These are phyloP conservation scores for Melieria picta DNA, from an alignment of 2,888 invertebrate genomes.

Conservation along the genomic window DNA sequence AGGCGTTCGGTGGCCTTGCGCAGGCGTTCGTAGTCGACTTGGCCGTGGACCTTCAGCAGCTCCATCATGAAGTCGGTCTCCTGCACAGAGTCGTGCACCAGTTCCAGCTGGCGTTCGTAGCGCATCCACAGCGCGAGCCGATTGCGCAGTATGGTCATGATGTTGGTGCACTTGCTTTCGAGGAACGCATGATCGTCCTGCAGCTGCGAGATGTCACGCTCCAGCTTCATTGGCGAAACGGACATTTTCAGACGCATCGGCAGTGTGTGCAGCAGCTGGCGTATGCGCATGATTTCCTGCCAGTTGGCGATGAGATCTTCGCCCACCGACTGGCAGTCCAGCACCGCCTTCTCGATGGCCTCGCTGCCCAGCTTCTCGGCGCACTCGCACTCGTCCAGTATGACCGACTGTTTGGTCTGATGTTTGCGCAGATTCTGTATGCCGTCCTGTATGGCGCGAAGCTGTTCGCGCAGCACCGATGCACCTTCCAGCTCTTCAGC, in stretches of 20 bases:
- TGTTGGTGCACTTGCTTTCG: constrained; percentile 76
- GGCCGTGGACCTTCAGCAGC: constrained; percentile 82
- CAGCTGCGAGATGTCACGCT: constrained; percentile 78
- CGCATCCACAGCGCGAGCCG: constrained; percentile 79
- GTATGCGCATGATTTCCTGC: constrained; percentile 80
- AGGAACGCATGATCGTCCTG: constrained; percentile 80
- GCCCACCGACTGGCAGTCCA: constrained; percentile 76
- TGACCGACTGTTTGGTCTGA: constrained; percentile 73
- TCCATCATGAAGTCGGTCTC: constrained; percentile 92
- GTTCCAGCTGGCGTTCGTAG: constrained; percentile 80
- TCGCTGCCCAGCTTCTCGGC: constrained; percentile 80
- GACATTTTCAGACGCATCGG: constrained; percentile 80
- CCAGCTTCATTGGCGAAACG: constrained; percentile 80
- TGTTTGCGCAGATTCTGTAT: constrained; percentile 75
- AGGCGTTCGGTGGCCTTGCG: constrained; percentile 85
- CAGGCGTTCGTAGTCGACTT: constrained; percentile 84
- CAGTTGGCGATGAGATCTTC: constrained; percentile 78
- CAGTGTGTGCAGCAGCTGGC: constrained; percentile 81
- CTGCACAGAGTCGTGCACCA: constrained; percentile 83
- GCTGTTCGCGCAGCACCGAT: constrained; percentile 77
- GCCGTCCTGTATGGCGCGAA: constrained; percentile 78
- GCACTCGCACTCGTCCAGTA: constrained; percentile 78
- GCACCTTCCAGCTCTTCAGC: constrained; percentile 83
- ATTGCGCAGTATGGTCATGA: constrained; percentile 73
- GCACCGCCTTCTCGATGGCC: constrained; percentile 79